Conservation (phyloP, 35 echinoderm and acorn worm species). For the Lytechinus pictus region DNA sequence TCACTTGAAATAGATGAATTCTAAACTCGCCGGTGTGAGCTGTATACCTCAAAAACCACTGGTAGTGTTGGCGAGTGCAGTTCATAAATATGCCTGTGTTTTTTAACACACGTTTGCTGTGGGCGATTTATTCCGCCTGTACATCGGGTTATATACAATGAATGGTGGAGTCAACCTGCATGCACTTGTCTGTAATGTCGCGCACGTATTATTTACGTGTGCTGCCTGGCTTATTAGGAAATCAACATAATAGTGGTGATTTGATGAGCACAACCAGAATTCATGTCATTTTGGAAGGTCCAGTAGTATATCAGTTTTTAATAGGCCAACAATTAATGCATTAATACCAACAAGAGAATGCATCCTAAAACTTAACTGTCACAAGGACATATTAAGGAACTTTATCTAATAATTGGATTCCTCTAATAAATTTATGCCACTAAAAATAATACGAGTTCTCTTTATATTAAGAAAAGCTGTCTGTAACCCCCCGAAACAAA, state of each 20-base stretch:
- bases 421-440: too few species aligned
- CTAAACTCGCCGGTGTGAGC: neutral
- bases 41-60: neutral
- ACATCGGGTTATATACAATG: neutral
- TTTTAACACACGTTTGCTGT: neutral
- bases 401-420: too few species aligned
- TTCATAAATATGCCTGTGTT: slow-evolving; percentile 3
- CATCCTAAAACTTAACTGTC: too few species aligned
- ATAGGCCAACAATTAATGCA: too few species aligned
- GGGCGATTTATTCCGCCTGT: neutral
- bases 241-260: slow-evolving; percentile 5
- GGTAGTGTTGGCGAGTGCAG: neutral
- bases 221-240: neutral
- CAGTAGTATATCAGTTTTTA: too few species aligned
- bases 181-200: neutral
- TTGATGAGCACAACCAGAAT: neutral
- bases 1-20: neutral
- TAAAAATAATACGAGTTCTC: too few species aligned
- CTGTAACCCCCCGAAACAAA: too few species aligned
- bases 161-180: neutral
- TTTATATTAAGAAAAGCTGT: too few species aligned
- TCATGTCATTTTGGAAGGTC: neutral
- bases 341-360: too few species aligned
- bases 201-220: neutral
- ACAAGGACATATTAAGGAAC: too few species aligned